Evolutionary conservation across 2,888 invertebrate species (phyloP), one percentile per base, ranked within the genome.

Genomic region (Galerucella calmariensis): DNA sequence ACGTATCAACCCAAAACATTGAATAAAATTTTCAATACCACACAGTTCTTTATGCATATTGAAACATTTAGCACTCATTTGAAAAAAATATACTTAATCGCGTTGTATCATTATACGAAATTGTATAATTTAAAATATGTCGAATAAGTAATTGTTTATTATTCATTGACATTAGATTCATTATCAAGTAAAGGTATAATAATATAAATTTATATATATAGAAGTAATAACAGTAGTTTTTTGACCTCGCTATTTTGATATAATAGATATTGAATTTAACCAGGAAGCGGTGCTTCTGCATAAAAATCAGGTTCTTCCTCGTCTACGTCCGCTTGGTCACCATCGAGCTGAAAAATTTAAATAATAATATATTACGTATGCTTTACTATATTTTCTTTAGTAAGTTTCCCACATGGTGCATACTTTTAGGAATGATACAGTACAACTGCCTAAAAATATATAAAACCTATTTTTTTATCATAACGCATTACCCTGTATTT

Each of bases 261-360:
- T 69, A 59, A 14, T 65, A 35, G 48, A 24, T 51, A 53, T 16
- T 69, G 53, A 6, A 12, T 87, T 89, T 92, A 95, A 81, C 94
- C 93, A 81, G 95, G 95, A 85, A 95, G 90, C 72, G 94, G 94
- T 76, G 97, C 96, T 89, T 97, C 95, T 83, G 95, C 95, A 87
- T 97, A 97, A 90, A 97, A 97, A 88, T 97, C 97, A 10, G 95
- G 96, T 86, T 97, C 97, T 85, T 96, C 96, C 81, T 92, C 92
- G 85, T 94, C 94, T 72, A 90, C 92, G 79, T 94, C 94, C 80
- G 93, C 92, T 86, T 94, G 94, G 81, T 91, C 93, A 82, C 96
- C 95, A 87, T 97, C 97, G 88, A 97, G 90, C 95, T 96, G 88
- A 72, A 86, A 87, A 74, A 78, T 78, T 79, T 71, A 73, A 74